phyloP scores from a whole-genome alignment of 2,113 vertebrate genomes.

The Phyllopteryx taeniolatus region DNA sequence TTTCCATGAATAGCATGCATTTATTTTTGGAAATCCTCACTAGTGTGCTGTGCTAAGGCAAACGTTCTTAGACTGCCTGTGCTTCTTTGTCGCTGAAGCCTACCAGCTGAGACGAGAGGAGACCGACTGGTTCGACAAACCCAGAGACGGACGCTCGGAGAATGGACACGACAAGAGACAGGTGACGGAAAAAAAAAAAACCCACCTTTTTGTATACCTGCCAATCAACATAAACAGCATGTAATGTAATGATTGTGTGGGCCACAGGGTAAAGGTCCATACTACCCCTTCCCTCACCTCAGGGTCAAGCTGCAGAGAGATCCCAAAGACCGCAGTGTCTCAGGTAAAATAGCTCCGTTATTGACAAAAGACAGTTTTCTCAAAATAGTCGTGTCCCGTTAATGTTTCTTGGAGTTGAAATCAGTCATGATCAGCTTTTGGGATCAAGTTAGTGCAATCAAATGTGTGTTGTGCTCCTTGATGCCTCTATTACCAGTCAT shows the following conservation, averaged over 20 bases:
- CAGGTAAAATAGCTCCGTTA: conserved; percentile 78
- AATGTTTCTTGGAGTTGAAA: too few relatives aligned
- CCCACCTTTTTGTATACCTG: conserved; percentile 9
- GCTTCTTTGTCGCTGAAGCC: conserved; percentile 83
- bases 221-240: not conserved
- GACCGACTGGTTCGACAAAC: conserved; percentile 98
- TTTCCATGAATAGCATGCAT: conserved; percentile 12
- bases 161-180: conserved; percentile 89
- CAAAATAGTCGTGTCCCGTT: too few relatives aligned
- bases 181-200: conserved; percentile 42
- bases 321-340: conserved; percentile 94
- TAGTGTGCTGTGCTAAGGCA: conserved; percentile 23
- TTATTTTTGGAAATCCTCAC: conserved; percentile 3
- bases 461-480: too few relatives aligned
- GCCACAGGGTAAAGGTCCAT: conserved; percentile 83
- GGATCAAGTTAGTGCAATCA: too few relatives aligned
- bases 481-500: too few relatives aligned
- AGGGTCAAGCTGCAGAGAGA: conserved; percentile 91
- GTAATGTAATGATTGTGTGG: conserved; percentile 40
- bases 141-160: conserved; percentile 85
- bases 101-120: conserved; percentile 94
- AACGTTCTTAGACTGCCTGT: conserved; percentile 61
- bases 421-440: too few relatives aligned
- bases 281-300: conserved; percentile 90
- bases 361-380: not conserved